Evolutionary conservation across 53 echinoderm and acorn worm species (phyloP), one percentile per base, ranked within the genome.

Genomic region (Holothuria scabra): DNA sequence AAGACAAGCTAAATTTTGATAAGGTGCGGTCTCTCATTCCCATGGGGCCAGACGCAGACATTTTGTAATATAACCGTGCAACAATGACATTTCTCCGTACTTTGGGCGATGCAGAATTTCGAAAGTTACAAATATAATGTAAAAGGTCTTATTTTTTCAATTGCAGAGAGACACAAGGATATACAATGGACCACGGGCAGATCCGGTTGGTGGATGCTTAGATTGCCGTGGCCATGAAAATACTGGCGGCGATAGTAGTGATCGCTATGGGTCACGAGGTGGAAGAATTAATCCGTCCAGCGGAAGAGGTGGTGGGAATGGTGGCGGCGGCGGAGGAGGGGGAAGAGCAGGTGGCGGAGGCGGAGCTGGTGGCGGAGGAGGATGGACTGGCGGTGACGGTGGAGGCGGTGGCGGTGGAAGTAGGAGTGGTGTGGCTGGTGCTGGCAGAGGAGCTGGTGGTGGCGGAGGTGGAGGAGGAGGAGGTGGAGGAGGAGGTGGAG

Each of bases 171-270:
- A 75, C 52, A 75, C 46, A n/a, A 46, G 75, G 21, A 46, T 75
- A 23, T 25, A 75, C 44, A 56, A 75, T 55, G 75, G 75, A 16
- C 75, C 75, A 46, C 16, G 35, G 26, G 75, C 75, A 75, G 75
- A 75, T 55, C 75, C 75, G 3, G 21, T n/a, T 21, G 75, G 76
- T 28, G 76, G 76, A 46, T 76, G 76, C 19, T 24, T 23, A 52
- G 24, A 76, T 28, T 76, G 76, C 29, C 16, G 9, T 2, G 28
- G 46, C n/a, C 55, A 55, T 3, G 75, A 75, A 52, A 75, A 46
- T 23, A 75, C 75, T 44, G 75, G 75, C 5, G 75, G 52, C 0
- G 21, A 46, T 7, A 72, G 13, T 21, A 35, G 23, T 46, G 38
- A 46, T 29, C 35, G 26, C 8, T 13, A 44, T 16, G 34, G 31